These are phyloP conservation scores for Frankliniella intonsa DNA, from an alignment of 2,888 invertebrate species.

Conservation along the genomic window DNA sequence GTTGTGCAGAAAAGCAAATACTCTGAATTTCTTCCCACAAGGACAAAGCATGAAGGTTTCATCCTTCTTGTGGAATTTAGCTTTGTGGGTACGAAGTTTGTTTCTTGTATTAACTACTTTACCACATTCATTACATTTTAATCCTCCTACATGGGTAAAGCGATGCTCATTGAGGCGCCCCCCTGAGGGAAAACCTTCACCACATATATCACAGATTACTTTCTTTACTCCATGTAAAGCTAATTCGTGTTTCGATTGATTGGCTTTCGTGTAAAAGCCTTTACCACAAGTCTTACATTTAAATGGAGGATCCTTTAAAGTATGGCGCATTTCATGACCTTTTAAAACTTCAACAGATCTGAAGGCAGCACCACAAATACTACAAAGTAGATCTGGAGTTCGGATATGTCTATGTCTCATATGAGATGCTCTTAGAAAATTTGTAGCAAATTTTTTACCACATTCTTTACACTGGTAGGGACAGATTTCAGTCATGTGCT, in stretches of 20 bases:
- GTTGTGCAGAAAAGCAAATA: not conserved
- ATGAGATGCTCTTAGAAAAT: not conserved
- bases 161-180: not conserved
- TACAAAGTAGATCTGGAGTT: not conserved
- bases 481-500: not conserved
- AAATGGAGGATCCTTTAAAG: not conserved
- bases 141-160: not conserved
- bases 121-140: not conserved
- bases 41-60: not conserved
- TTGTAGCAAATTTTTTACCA: conserved; percentile 14
- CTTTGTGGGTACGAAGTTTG: not conserved
- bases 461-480: not conserved
- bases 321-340: not conserved
- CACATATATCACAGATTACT: conserved; percentile 1
- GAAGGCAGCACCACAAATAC: not conserved
- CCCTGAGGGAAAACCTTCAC: not conserved
- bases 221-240: not conserved
- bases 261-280: conserved; percentile 1
- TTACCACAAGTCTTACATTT: not conserved
- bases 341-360: not conserved
- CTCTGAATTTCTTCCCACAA: not conserved
- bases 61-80: not conserved
- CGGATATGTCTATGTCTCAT: not conserved
- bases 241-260: not conserved
- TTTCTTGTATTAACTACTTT: not conserved